Conservation (phyloP, 1,140 invertebrate species). For the Aphidius gifuensis region DNA sequence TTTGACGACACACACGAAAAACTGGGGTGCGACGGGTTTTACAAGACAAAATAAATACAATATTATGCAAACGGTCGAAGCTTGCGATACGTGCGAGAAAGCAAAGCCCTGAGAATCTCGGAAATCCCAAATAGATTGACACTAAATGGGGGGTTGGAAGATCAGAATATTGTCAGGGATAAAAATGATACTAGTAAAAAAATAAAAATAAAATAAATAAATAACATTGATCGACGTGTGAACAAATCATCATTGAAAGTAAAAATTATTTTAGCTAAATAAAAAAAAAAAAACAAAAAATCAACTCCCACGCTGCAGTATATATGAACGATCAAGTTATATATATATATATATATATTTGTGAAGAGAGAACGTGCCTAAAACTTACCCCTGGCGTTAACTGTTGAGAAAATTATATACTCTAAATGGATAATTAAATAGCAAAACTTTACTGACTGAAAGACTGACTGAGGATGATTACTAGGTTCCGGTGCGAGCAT, state of each 20-base stretch:
- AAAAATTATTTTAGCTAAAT: neutral
- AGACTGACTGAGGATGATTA: conserved; percentile 57
- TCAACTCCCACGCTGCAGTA: conserved; percentile 28
- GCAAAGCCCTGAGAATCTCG: conserved; percentile 46
- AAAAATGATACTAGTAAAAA: neutral
- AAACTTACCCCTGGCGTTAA: neutral
- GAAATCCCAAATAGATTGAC: conserved; percentile 56
- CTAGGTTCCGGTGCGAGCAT: conserved; percentile 53
- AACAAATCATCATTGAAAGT: conserved; percentile 15
- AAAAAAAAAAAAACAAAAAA: conserved; percentile 1
- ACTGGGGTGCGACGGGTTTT: conserved; percentile 35
- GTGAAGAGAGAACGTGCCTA: conserved; percentile 16
- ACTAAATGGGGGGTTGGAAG: conserved; percentile 45
- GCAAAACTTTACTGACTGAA: conserved; percentile 56
- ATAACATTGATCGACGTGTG: conserved; percentile 17
- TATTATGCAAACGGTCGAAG: conserved; percentile 53
- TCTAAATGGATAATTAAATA: conserved; percentile 60
- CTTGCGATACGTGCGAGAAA: conserved; percentile 24
- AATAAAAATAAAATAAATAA: conserved; percentile 16
- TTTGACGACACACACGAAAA: no score
- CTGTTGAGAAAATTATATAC: conserved; percentile 53
- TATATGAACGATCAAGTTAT: neutral
- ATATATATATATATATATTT: neutral
- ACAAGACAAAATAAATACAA: conserved; percentile 57
- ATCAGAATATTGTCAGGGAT: conserved; percentile 14